Base-by-base conservation (phyloP, 2,113 vertebrate genomes). In the Mus musculus region DNA sequence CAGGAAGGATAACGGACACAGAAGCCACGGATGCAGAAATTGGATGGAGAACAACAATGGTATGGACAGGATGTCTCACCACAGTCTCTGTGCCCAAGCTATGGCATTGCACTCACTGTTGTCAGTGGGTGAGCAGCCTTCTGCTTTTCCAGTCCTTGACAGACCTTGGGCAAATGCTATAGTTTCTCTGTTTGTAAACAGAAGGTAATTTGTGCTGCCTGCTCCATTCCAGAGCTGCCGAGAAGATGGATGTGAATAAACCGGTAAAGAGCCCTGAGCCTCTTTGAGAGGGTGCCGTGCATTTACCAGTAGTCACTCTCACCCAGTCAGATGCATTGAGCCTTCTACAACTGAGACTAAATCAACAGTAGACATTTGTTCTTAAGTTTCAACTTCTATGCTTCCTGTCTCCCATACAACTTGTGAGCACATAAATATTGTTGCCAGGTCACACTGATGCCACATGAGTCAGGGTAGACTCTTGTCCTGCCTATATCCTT, bases 231-330 rank as follows among this genome's bases (percentile, higher is more conserved):
- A 71, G 63, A 93, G 71, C 73, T 94, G 54, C 42, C 94, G 72
- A 72, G 88, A 93, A 95, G 86, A 94, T 1, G 7, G 46, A 82
- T 81, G 92, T 94, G 86, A 89, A 46, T 33, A 49, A 63, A 9
- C n/a, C 46, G 19, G 7, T n/a, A 19, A 84, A 89, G 89, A 93
- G 30, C 72, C 82, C 61, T 6, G 22, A 87, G 81, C 89, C 88
- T 88, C 30, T 36, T 39, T 3, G 33, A 88, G 89, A 93, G 77
- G 46, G 42, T 10, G 6, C 17, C 61, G 2, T 61, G 91, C 81
- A 82, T 84, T 89, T 81, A 89, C 10, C 77, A 93, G 93, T 17
- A 93, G 54, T 94, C 82, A 49, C 54, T 59, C 33, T 95, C 76
- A 95, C 33, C n/a, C 16, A 26, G 33, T 84, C 85, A 63, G 90